Base-by-base conservation (phyloP, 2,888 invertebrate genomes). In the Drosophila barbarae region DNA sequence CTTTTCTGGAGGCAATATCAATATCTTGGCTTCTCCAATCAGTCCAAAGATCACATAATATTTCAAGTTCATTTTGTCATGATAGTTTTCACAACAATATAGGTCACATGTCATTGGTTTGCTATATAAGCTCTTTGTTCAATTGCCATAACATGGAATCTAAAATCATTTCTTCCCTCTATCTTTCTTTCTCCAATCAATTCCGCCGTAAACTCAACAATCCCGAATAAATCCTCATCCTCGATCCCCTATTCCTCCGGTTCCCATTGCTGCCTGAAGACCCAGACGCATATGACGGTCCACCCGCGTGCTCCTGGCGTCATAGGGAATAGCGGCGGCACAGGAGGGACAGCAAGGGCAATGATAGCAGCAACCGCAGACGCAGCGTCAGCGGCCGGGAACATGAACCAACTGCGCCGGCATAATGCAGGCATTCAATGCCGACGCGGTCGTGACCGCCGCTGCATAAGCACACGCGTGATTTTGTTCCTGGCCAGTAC, bases 111-210 rank as follows among this genome's bases (percentile, higher is more conserved):
- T 18, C 9, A 30, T 18, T 46, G 30, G 18, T 5, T 32, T 47
- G 18, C 47, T 21, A 13, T 9, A 30, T 32, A 53, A 12, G 23
- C 12, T 46, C 13, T 54, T 26, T 15, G 13, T 26, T 50, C 10
- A 51, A 51, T 18, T n/a, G 18, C 18, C 35, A n/a, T 8, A 18
- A 26, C 18, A 35, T 54, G 10, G n/a, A 54, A 35, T 51, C 35
- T 51, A 54, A 54, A 54, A 35, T 28, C 34, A 51, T 51, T 51
- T 52, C 26, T 54, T 35, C 18, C 35, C 26, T 54, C 54, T 26
- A 18, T 13, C 10, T 47, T 32, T 32, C 21, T 51, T 15, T 35
- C 23, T 47, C 15, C 42, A 18, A 10, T 50, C 5, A 15, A 21
- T 32, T 9, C 36, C 15, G 12, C 1, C 32, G 7, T 6, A 12